phyloP scores from a whole-genome alignment of 2,113 vertebrate genomes.

The Pavo muticus region DNA sequence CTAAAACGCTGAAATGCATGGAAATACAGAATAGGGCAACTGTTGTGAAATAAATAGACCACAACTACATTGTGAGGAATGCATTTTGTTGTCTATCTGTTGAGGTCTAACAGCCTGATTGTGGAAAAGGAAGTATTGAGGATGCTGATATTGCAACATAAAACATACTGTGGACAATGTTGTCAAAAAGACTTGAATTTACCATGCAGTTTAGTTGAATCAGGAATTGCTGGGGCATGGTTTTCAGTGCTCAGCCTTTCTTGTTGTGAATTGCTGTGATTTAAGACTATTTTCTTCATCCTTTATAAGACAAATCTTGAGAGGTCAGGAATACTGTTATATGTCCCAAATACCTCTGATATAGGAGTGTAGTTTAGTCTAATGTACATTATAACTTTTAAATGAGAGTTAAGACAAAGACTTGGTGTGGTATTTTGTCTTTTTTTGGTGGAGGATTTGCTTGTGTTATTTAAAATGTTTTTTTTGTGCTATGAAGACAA shows the following conservation, averaged over 20 bases:
- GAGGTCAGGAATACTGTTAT: background rate
- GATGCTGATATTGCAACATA: background rate
- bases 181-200: background rate
- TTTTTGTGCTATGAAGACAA: background rate
- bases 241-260: background rate
- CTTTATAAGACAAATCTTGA: background rate
- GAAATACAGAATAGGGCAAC: constrained; percentile 10
- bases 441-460: no score
- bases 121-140: background rate
- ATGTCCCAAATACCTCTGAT: background rate
- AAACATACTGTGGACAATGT: background rate
- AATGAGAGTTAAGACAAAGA: background rate
- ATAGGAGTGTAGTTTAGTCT: background rate
- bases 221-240: background rate
- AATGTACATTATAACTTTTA: background rate
- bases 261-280: background rate
- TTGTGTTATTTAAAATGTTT: background rate
- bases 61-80: background rate
- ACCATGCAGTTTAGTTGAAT: background rate
- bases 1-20: background rate
- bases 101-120: background rate
- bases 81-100: background rate
- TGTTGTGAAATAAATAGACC: constrained; percentile 10
- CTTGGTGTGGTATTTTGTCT: background rate
- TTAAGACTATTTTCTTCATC: background rate